Base-by-base conservation (phyloP, 1,140 invertebrate genomes). In the Papilio polyxenes region DNA sequence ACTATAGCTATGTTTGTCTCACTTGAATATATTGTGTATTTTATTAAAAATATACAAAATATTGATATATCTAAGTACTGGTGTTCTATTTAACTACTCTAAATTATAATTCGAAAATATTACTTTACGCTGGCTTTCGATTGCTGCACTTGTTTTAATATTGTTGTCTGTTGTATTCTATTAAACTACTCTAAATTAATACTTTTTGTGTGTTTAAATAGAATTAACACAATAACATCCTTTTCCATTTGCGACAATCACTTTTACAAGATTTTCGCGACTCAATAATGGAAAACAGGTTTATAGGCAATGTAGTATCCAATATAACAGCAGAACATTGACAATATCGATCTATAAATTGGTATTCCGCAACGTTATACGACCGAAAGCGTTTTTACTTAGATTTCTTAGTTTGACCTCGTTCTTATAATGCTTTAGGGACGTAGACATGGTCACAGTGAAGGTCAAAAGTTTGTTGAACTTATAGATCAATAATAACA, bases 321-420 rank as follows among this genome's bases (percentile, higher is more conserved):
- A 10, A 65, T 65, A 65, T 65, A 15, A 23, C 10, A 65, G 20
- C 9, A 31, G 11, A 15, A 78, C 59, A 78, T 44, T 44, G 23
- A 9, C 4, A 78, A 78, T 59, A 53, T 59, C 20, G 49, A 51
- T 40, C 23, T 53, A 37, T 10, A 44, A 37, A 77, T n/a, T 37
- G 23, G 2, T 56, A 56, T 56, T 51, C 75, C 13, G 15, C 10
- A 23, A 37, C 23, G 49, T 8, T 31, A 37, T 77, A 59, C 37
- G 75, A 23, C 75, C 8, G 31, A 51, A 49, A 77, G 20, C 51
- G 15, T 59, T 56, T 78, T 56, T 78, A 40, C 76, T 59, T 37
- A 37, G 76, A 59, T 78, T 78, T 78, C 51, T 62, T 78, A 62
- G 37, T 78, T 62, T 40, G 56, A 78, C 76, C 53, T 78, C 59